These are phyloP conservation scores for Platyscapa corneri DNA, from an alignment of 1,140 invertebrate species.

Conservation along the genomic window DNA sequence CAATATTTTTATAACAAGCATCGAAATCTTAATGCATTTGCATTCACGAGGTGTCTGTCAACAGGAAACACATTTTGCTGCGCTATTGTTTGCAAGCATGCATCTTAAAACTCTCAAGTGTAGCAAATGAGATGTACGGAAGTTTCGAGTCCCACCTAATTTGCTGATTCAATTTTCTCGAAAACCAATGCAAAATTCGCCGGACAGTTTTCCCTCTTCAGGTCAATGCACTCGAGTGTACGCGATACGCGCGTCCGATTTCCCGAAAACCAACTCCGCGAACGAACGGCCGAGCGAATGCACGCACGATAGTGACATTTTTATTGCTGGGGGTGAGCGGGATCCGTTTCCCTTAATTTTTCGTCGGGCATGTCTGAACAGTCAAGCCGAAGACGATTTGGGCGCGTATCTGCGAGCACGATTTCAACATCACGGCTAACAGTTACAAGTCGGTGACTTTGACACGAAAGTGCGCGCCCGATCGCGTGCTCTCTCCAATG, in stretches of 20 bases:
- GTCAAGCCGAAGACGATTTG: not conserved
- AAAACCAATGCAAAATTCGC: not conserved
- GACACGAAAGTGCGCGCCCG: not conserved
- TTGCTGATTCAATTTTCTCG: not conserved
- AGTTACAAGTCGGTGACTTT: constrained; percentile 21
- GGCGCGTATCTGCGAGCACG: not conserved
- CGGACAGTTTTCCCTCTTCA: not conserved
- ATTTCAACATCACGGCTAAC: not conserved
- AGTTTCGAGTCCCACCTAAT: not conserved
- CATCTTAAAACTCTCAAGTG: not conserved
- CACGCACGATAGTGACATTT: too few species aligned
- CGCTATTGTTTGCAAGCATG: not conserved
- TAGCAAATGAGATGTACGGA: not conserved
- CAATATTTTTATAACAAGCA: not conserved
- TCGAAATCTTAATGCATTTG: not conserved
- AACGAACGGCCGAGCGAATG: too few species aligned
- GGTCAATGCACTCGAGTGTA: too few species aligned
- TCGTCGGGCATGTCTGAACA: not conserved
- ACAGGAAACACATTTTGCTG: not conserved
- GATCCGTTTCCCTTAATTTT: not conserved
- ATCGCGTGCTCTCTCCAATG: not conserved
- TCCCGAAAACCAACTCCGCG: too few species aligned
- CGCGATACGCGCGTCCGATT: too few species aligned
- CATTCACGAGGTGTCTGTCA: not conserved
- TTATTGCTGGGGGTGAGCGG: too few species aligned